Evolutionary conservation across 1,140 invertebrate genomes (phyloP), one percentile per base, ranked within the genome.

Genomic region (Muscidifurax raptorellus): DNA sequence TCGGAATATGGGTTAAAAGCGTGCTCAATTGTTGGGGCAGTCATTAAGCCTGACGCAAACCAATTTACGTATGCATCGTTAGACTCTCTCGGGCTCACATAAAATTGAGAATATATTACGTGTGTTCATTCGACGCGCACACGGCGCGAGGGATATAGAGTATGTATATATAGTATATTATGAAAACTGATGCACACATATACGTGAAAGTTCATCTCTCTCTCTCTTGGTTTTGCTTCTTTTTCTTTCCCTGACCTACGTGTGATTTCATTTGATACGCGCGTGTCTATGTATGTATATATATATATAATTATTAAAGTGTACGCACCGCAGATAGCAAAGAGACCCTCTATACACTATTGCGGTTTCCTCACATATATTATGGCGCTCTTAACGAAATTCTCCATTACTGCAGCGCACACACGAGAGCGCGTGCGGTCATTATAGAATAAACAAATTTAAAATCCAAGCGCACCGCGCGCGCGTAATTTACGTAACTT

Each of bases 91-190:
- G 18, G 52, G 6, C 52, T 59, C 52, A 67, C 78, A 25, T 80
- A 80, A 80, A 80, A 69, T 80, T 28, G 78, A 40, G 78, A 67
- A 69, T 69, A 80, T 69, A 69, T 80, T 80, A 80, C 78, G 78
- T 44, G 78, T 28, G 32, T 44, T 66, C 52, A 27, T 66, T 66
- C 44, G 15, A 7, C 12, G 30, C 12, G n/a, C 28, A 27, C 3
- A 47, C 27, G 36, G 32, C 32, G 9, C 22, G 22, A 59, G 15
- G 44, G 52, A 77, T 77, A n/a, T 28, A 59, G 52, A 32, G 10
- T 22, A n/a, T n/a, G n/a, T n/a, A n/a, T n/a, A n/a, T n/a, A n/a
- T n/a, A n/a, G n/a, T 47, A 12, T 15, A n/a, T 27, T 59, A 18
- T 67, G 36, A 40, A 80, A 69, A 80, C 12, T 13, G 6, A 32